Evolutionary conservation across 2,888 invertebrate species (phyloP), one percentile per base, ranked within the genome.

Genomic region (Isoperla grammatica): DNA sequence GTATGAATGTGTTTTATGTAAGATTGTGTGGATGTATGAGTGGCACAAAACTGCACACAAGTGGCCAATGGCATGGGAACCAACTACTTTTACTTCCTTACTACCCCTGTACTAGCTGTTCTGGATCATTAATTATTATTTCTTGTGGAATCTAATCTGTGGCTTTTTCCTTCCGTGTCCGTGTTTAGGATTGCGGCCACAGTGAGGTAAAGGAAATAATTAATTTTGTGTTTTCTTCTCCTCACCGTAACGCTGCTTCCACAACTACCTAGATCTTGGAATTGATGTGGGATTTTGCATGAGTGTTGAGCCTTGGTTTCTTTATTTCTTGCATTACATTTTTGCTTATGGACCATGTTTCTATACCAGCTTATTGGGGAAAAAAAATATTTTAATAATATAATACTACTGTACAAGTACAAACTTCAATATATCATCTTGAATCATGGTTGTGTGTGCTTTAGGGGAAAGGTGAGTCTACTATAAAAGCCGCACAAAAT

Each of bases 131-230:
- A 29, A 20, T 56, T 60, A 46, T 39, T 40, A 56, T 39, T 56
- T 39, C 15, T 35, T 20, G 29, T 53, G 57, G 40, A 43, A 57
- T 62, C 64, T 64, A 62, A 64, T 64, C 39, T 62, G 37, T 64
- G 58, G 45, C 59, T 64, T 58, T 59, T 59, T 59, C 57, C 61
- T 61, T 57, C 54, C 59, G 40, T 59, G 43, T 56, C 57, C 46
- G 50, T 57, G 57, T 63, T 53, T 58, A 77, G 77, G 77, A 76
- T 75, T 76, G 76, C 75, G 75, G 77, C 74, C 76, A 76, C 69
- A 74, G 75, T 73, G 77, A 78, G 78, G 78, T 78, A 78, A 74
- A 68, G 65, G 65, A 67, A 65, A 68, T 65, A 61, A 57, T 50
- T 63, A 74, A 69, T 72, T 71, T 68, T 68, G 59, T 70, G 65